Evolutionary conservation across 2,888 invertebrate genomes (phyloP).

Genomic region (Euclidia mi): DNA sequence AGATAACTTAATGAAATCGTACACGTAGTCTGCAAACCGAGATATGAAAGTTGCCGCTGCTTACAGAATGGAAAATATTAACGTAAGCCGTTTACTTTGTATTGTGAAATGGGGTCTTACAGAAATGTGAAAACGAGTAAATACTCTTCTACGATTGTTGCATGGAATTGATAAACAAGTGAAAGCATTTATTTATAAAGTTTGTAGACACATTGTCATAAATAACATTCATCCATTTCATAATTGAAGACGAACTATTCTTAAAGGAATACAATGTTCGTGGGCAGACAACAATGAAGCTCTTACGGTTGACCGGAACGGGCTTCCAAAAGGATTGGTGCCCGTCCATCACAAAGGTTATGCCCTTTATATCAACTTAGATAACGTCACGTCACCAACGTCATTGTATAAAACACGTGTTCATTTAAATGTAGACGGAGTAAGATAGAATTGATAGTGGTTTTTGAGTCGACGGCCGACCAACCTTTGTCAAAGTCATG

Average conservation of each 20-base stretch:
- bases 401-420: conserved; percentile 1
- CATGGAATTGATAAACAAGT: too few relatives aligned
- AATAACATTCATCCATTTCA: too few relatives aligned
- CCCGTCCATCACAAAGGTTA: conserved; percentile 1
- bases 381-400: conserved; percentile 24
- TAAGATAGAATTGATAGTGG: conserved; percentile 11
- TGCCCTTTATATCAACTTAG: conserved; percentile 7
- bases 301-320: conserved; percentile 27
- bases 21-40: not conserved
- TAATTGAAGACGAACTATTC: too few relatives aligned
- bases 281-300: not conserved
- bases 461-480: conserved; percentile 31
- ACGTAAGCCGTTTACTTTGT: too few relatives aligned
- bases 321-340: not conserved
- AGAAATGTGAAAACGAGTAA: too few relatives aligned
- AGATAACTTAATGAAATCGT: conserved; percentile 1
- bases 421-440: conserved; percentile 19
- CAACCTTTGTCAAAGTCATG: conserved; percentile 45
- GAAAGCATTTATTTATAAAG: too few relatives aligned
- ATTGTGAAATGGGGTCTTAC: too few relatives aligned
- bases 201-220: too few relatives aligned
- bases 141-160: too few relatives aligned
- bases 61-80: not conserved
- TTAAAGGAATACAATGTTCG: not conserved
- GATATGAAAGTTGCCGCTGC: not conserved